Conservation (phyloP, 1,140 invertebrate species). For the Popillia japonica region DNA sequence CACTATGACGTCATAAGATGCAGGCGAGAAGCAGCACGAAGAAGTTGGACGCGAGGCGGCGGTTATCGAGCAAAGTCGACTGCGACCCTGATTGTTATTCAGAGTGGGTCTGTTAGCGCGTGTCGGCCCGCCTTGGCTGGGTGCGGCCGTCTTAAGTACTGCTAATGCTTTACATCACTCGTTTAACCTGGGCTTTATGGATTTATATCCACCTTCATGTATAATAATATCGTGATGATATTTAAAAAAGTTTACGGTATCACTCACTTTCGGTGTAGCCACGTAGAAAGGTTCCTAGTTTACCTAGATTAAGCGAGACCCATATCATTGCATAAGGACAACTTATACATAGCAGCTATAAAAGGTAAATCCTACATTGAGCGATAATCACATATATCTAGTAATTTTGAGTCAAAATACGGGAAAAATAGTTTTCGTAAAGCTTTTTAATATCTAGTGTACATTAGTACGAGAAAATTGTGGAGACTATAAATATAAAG, state of each 20-base stretch:
- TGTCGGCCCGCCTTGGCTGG: constrained; percentile 52
- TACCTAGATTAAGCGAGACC: background rate
- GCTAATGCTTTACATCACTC: constrained; percentile 50
- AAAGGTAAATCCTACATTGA: background rate
- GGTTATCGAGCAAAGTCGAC: constrained; percentile 45
- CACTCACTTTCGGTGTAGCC: background rate
- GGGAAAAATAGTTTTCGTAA: too few species aligned
- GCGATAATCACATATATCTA: too few species aligned
- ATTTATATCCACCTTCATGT: constrained; percentile 45
- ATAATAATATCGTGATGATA: constrained; percentile 37
- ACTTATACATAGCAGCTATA: background rate
- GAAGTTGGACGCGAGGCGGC: background rate
- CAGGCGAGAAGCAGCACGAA: background rate
- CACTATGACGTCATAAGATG: constrained; percentile 14
- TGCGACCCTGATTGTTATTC: constrained; percentile 51
- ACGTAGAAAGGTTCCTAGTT: background rate
- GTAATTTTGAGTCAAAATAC: too few species aligned
- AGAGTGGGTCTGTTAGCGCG: constrained; percentile 50
- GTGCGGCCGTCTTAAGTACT: constrained; percentile 52
- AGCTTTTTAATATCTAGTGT: too few species aligned
- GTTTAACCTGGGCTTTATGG: constrained; percentile 47
- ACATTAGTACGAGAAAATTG: too few species aligned
- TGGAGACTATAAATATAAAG: too few species aligned
- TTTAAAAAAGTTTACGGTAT: constrained; percentile 27
- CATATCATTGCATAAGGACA: background rate